Base-by-base conservation (phyloP, 2,797 vertebrate species). In the Gymnoscopelus microlampas region DNA sequence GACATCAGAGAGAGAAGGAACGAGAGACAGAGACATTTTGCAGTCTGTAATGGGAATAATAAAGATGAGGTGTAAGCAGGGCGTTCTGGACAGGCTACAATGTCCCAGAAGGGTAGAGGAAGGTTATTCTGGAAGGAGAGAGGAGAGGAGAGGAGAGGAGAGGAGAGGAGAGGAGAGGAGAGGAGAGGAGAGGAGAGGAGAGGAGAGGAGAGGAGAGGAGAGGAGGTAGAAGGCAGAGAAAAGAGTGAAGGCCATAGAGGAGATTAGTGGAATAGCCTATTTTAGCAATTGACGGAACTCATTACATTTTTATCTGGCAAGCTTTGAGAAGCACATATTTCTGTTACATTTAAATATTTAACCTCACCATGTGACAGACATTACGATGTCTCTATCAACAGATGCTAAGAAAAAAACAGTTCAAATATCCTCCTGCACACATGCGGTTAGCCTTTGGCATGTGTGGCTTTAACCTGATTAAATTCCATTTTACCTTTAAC, bases 31-130 rank as follows among this genome's bases (percentile, higher is more conserved):
- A 58, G 47, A 66, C 62, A 51, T 70, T 14, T 12, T 6, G 53
- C 8, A 70, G 62, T 75, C 57, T 71, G 63, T 70, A 65, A 53
- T 67, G 63, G 71, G 65, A 76, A 64, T 58, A 62, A 62, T 77
- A 67, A 76, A 66, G 68, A 66, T 68, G 35, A 24, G 58, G 61
- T 44, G 13, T 61, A 57, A 19, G 56, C 26, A 7, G 57, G 55
- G 61, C 26, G 0, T 15, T 60, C 15, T 57, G 74, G 54, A 53
- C 39, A 4, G 8, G 29, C 13, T 63, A 49, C 53, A 57, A 56
- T 32, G 66, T 57, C 64, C 51, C 66, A 66, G 55, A 75, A 62
- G 70, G 68, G 32, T 49, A 57, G 32, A 39, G 63, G 63, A 15
- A 24, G 62, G 55, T 75, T 56, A 54, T 24, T 35, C 1, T 23